Conservation (phyloP, 2,797 vertebrate genomes). For the Premnoplex brunnescens region DNA sequence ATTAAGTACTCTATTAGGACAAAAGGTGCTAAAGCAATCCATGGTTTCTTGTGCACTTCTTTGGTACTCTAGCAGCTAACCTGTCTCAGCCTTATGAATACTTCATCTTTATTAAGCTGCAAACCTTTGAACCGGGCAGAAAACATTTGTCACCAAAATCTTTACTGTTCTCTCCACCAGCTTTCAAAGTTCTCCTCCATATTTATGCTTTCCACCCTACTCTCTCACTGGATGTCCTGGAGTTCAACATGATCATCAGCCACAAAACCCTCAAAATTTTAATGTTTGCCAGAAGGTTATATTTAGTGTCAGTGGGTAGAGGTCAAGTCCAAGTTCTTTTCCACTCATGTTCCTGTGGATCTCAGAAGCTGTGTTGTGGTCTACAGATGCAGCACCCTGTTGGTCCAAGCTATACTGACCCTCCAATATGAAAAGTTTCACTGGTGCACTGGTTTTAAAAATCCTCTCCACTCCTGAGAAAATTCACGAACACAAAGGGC, state of each 20-base stretch:
- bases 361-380: neutral
- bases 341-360: neutral
- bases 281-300: conserved; percentile 42
- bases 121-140: neutral
- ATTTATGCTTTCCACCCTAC: neutral
- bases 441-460: neutral
- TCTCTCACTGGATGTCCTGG: conserved; percentile 12
- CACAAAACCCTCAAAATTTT: conserved; percentile 48
- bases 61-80: neutral
- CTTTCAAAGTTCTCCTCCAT: conserved; percentile 1
- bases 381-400: neutral
- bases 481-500: neutral
- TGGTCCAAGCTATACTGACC: neutral
- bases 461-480: neutral
- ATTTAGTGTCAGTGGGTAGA: conserved; percentile 18
- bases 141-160: neutral
- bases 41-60: neutral
- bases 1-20: neutral
- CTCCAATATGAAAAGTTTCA: neutral
- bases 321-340: neutral
- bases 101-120: neutral
- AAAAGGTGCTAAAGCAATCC: neutral
- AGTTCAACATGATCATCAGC: conserved; percentile 2
- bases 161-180: neutral
- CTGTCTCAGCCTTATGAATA: neutral